phyloP scores from a whole-genome alignment of 2,888 invertebrate species.

The Xestoiulus laeticollis region DNA sequence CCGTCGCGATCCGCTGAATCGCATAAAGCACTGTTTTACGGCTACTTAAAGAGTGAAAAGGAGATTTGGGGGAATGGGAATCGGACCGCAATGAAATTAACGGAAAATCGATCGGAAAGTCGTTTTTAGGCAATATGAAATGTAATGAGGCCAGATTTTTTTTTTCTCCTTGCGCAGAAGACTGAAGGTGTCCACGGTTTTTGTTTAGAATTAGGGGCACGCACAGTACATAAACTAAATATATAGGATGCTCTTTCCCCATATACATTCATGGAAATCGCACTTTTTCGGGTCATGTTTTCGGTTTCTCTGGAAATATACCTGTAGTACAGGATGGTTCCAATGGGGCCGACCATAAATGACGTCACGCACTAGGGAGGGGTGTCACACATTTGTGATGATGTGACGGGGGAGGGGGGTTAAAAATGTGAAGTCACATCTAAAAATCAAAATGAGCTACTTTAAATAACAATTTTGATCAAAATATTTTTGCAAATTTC shows the following conservation, averaged over 20 bases:
- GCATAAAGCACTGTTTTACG: conserved; percentile 15
- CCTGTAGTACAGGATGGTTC: too few species aligned
- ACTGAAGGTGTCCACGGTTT: background rate
- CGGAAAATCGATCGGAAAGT: conserved; percentile 10
- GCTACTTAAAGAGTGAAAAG: conserved; percentile 6
- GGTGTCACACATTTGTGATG: too few species aligned
- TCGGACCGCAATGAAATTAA: conserved; percentile 26
- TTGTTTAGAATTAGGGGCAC: background rate
- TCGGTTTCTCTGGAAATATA: background rate
- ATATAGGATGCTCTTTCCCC: background rate
- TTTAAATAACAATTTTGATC: too few species aligned
- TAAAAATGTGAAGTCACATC: too few species aligned
- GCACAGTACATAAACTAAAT: background rate
- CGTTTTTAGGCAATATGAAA: conserved; percentile 17
- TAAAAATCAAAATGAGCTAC: too few species aligned
- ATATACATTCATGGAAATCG: background rate
- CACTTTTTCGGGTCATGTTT: background rate
- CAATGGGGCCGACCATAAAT: too few species aligned
- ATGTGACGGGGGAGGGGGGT: too few species aligned
- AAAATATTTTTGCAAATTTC: too few species aligned
- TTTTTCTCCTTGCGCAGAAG: background rate
- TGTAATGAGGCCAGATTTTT: conserved; percentile 3
- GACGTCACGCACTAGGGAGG: too few species aligned
- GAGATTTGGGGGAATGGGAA: conserved; percentile 15
- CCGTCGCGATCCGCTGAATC: conserved; percentile 11